Evolutionary conservation across 2,888 invertebrate genomes (phyloP), one percentile per base, ranked within the genome.

Genomic region (Synanthedon myopaeformis): DNA sequence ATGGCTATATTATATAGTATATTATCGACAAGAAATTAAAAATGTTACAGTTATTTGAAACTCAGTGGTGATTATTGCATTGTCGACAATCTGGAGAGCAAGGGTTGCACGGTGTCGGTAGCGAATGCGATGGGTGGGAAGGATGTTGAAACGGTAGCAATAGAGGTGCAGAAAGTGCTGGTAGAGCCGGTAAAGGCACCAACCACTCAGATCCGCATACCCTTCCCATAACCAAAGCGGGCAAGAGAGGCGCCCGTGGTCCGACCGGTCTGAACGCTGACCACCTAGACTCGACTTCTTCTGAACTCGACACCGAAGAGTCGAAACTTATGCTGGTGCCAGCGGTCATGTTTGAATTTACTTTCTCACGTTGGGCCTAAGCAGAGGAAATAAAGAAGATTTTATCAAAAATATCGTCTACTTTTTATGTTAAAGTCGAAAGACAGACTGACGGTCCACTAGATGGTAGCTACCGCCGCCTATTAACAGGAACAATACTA

Each of bases 131-230:
- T 5, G 19, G 49, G 12, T 17, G 49, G 6, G 45, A 45, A 23
- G 72, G 80, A 57, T 80, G 84, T 45, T 86, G 88, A 3, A 87
- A 59, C 0, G 87, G 87, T n/a, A 88, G 62, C 17, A 87, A 64
- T 54, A 82, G 59, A 3, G 83, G 85, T 1, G 75, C 68, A 0
- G 85, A 86, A 0, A 87, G 64, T 0, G 86, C 65, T 0, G 87
- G 84, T 12, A 88, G 55, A 0, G 82, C 80, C 0, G 87, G 87
- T 49, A 88, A 60, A 0, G 87, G 88, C 12, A 88, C 83, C 53
- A 88, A 68, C 88, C 88, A 88, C 28, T 88, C 88, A 0, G 88
- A 85, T 0, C 88, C 88, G 52, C 87, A 88, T 0, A 88, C 88
- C n/a, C 88, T 65, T 3, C 87, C 85, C 82, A 88, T 87, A 14